Percentiles rank a stretch among this genome's conserved stretches.
Evolutionary conservation across 2,888 invertebrate genomes (phyloP).

Genomic region (Euclidia mi): DNA sequence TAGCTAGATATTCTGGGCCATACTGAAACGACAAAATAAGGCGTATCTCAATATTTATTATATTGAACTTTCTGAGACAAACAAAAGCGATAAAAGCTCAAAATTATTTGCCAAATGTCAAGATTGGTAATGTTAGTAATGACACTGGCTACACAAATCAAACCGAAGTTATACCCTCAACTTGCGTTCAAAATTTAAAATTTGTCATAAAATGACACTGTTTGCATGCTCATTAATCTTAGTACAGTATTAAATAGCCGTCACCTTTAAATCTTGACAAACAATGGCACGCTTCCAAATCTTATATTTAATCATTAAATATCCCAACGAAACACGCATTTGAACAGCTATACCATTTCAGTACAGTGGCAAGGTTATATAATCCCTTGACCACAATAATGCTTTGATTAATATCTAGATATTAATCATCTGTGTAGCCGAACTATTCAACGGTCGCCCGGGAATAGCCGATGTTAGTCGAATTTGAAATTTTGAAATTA

Average conservation of each 20-base stretch:
- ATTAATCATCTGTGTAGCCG: slow-evolving; percentile 80
- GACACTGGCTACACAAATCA: no score
- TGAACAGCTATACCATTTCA: slow-evolving; percentile 18
- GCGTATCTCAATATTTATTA: no score
- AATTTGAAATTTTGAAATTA: slow-evolving; percentile 80
- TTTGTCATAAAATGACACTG: no score
- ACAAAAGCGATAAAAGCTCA: no score
- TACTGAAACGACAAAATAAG: no score
- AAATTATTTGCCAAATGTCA: no score
- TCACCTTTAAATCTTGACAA: slow-evolving; percentile 17
- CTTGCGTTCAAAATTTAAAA: no score
- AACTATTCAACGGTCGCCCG: slow-evolving; percentile 80
- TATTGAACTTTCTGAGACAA: no score
- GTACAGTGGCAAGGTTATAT: slow-evolving; percentile 15
- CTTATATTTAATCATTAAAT: slow-evolving; percentile 15
- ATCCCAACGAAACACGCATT: slow-evolving; percentile 6
- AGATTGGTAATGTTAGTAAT: no score
- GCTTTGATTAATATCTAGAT: slow-evolving; percentile 81
- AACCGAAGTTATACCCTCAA: no score
- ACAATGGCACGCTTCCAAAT: slow-evolving; percentile 17
- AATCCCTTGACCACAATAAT: slow-evolving; percentile 67
- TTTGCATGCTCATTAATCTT: background rate
- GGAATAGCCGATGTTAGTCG: slow-evolving; percentile 77
- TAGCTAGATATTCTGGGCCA: no score
- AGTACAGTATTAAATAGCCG: slow-evolving; percentile 11